Evolutionary conservation across 37 sponge, comb jelly and placozoan genomes (phyloP), one percentile per base, ranked within the genome.

Genomic region (Chondrilla cf. caribensis): DNA sequence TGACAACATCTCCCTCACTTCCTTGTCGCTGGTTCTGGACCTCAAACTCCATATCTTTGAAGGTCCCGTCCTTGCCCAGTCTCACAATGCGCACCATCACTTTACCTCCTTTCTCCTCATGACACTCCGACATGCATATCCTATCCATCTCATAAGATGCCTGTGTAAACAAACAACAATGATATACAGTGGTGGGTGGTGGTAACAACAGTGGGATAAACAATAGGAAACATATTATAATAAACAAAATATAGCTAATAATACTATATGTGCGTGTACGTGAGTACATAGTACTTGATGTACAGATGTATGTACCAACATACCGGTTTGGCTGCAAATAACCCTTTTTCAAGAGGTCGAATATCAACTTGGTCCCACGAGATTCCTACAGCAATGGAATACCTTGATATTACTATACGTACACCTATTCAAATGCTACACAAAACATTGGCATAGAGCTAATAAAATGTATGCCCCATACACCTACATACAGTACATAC

Each of bases 11-110:
- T n/a, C n/a, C 17, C 68, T 33, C 68, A 73, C 76, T 40, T 8
- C 38, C 76, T 40, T 9, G 31, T 43, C 44, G 42, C 43, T 21
- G 11, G 41, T 73, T 43, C 21, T 73, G 38, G 15, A 39, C 85
- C 40, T 93, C 93, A 86, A 93, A 93, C 40, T 89, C 91, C 25
- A 84, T 68, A 51, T 86, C 84, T 38, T 89, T 93, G 79, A 77
- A 89, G 81, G 22, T 68, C 5, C 81, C 84, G 26, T 86, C 90
- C 55, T 88, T 92, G 32, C 81, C 72, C 40, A 65, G 47, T 37
- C 90, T 70, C 29, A 84, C 64, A 0, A 93, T 80, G 33, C 91
- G 84, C 66, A 93, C 85, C 35, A 86, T 83, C 32, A 47, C 38
- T n/a, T 58, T 76, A 33, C 58, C 42, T 47, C 51, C 65, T 31